Evolutionary conservation across 2,797 vertebrate genomes (phyloP).

Genomic region (Propithecus perrieri): DNA sequence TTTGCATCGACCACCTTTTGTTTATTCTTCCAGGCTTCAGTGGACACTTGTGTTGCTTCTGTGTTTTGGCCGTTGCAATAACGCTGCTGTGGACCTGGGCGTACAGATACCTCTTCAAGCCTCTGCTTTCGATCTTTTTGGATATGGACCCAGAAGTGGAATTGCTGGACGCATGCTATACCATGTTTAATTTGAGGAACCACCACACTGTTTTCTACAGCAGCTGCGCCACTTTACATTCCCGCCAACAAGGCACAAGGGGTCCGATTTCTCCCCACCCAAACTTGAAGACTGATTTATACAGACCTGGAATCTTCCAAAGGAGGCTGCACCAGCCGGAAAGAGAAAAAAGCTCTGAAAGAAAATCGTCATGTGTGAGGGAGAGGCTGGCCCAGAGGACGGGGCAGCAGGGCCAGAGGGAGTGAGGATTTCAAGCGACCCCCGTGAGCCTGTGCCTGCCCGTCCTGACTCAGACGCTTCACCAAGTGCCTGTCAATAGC

Average conservation of each 20-base stretch:
- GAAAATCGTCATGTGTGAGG: not conserved
- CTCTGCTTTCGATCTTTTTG: not conserved
- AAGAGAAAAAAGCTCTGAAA: not conserved
- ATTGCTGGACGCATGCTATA: not conserved
- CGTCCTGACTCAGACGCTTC: not conserved
- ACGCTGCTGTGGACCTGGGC: not conserved
- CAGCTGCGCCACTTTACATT: not conserved
- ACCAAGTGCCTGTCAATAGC: not conserved
- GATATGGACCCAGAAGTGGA: not conserved
- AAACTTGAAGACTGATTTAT: not conserved
- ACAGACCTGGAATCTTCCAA: not conserved
- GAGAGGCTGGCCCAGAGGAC: not conserved
- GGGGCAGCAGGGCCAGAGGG: too few relatives aligned
- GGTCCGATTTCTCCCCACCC: not conserved
- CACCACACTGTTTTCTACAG: not conserved
- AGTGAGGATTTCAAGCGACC: not conserved
- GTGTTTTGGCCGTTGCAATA: not conserved
- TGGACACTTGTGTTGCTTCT: not conserved
- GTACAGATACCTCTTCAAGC: not conserved
- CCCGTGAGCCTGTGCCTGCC: too few relatives aligned
- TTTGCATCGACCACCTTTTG: not conserved
- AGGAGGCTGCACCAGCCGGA: not conserved
- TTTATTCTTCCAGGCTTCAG: not conserved
- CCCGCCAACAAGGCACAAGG: not conserved
- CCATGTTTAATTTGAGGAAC: not conserved